phyloP scores from a whole-genome alignment of 1,140 invertebrate genomes.

The Drosophila mojavensis region DNA sequence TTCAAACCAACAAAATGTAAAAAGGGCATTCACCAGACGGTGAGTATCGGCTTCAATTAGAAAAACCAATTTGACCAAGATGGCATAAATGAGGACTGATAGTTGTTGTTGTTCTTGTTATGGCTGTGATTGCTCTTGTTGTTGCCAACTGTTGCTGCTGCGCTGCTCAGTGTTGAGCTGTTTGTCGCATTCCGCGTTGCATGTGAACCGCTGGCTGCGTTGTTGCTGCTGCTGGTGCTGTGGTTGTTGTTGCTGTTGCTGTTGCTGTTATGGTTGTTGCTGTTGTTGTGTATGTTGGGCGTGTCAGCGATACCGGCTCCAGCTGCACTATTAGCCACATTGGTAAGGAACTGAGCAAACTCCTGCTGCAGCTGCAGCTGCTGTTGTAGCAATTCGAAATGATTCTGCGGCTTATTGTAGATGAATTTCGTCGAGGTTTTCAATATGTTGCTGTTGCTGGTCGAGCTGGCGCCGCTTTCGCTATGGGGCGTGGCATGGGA shows the following conservation, averaged over 20 bases:
- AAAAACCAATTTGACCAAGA: slow-evolving; percentile 82
- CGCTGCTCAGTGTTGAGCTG: slow-evolving; percentile 5
- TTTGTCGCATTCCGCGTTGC: slow-evolving; percentile 2
- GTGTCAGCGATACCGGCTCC: slow-evolving; percentile 4
- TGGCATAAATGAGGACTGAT: slow-evolving; percentile 53
- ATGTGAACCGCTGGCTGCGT: slow-evolving; percentile 17
- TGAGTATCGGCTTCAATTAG: slow-evolving; percentile 28
- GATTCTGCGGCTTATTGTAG: slow-evolving; percentile 81
- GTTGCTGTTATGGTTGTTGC: slow-evolving; percentile 29
- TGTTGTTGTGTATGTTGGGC: slow-evolving; percentile 19
- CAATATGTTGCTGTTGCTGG: slow-evolving; percentile 54
- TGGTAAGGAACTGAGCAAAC: slow-evolving; percentile 79
- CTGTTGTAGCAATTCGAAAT: slow-evolving; percentile 75
- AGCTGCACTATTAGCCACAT: slow-evolving; percentile 70
- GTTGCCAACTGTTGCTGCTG: slow-evolving; percentile 30
- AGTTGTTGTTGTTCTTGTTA: slow-evolving; percentile 47
- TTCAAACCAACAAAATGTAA: not conserved
- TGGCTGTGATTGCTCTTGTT: slow-evolving; percentile 32
- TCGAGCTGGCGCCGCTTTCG: slow-evolving; percentile 36
- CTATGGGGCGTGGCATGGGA: slow-evolving; percentile 25
- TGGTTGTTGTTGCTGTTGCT: slow-evolving; percentile 20
- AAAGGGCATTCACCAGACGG: not conserved
- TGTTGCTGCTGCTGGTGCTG: slow-evolving; percentile 21
- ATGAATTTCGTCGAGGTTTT: slow-evolving; percentile 80
- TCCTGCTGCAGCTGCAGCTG: slow-evolving; percentile 79